Evolutionary conservation across 2,888 invertebrate species (phyloP).

Genomic region (Diarsia dahlii): DNA sequence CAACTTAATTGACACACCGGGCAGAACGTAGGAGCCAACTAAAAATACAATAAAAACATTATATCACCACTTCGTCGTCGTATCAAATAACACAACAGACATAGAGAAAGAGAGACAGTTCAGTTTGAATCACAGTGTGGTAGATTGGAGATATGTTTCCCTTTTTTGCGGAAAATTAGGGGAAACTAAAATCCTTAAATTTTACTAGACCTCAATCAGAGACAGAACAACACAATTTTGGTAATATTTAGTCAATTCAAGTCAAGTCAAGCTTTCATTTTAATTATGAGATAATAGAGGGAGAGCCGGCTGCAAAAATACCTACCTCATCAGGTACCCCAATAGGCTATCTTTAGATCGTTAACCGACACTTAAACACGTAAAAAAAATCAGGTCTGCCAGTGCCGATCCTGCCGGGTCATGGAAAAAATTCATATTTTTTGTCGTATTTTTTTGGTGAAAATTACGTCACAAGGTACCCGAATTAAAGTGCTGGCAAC

Average conservation of each 20-base stretch:
- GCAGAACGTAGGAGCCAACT: constrained; percentile 25
- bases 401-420: too few relatives aligned
- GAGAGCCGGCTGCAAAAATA: too few relatives aligned
- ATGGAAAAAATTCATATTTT: too few relatives aligned
- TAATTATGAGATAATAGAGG: neutral
- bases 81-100: constrained; percentile 65
- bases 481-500: too few relatives aligned
- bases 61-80: constrained; percentile 47
- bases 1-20: constrained; percentile 33
- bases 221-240: neutral
- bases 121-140: constrained; percentile 55
- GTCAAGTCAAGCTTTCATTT: neutral
- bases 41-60: constrained; percentile 53
- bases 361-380: too few relatives aligned
- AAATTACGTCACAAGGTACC: too few relatives aligned
- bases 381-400: too few relatives aligned
- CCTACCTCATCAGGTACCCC: too few relatives aligned
- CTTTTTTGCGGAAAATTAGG: neutral
- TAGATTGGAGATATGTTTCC: neutral
- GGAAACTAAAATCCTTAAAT: neutral
- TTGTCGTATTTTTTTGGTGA: too few relatives aligned
- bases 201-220: too few relatives aligned
- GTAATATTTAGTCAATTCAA: neutral
- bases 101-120: constrained; percentile 16
- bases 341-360: too few relatives aligned